Percentiles rank a stretch among this genome's conserved stretches.
These are phyloP conservation scores for Neotoxoptera formosana DNA, from an alignment of 1,140 invertebrate genomes.

Conservation along the genomic window DNA sequence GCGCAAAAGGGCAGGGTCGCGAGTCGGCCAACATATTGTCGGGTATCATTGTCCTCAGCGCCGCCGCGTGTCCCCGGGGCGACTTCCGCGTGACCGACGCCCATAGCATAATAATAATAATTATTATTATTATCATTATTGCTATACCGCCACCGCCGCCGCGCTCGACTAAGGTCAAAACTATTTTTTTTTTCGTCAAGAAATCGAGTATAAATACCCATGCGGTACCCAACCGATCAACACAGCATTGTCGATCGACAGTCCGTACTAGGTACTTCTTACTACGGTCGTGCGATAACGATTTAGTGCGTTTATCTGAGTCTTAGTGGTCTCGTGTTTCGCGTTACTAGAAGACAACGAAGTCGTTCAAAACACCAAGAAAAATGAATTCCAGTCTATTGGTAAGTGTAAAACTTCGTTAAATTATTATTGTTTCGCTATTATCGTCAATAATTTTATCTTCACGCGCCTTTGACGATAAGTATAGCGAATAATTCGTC, in stretches of 20 bases:
- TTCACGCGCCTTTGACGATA: no score
- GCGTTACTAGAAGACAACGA: slow-evolving; percentile 24
- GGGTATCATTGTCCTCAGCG: not conserved
- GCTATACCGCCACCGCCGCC: not conserved
- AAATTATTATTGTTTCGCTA: no score
- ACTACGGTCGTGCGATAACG: not conserved
- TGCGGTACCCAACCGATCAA: not conserved
- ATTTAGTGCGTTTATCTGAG: not conserved
- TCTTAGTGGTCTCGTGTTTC: slow-evolving; percentile 37
- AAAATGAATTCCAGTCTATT: slow-evolving; percentile 13
- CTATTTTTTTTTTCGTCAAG: not conserved
- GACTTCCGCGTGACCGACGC: slow-evolving; percentile 20
- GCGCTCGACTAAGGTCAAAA: slow-evolving; percentile 28
- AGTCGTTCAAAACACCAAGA: not conserved
- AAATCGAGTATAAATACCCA: slow-evolving; percentile 22
- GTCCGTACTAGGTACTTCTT: not conserved
- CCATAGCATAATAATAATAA: not conserved
- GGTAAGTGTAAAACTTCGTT: not conserved
- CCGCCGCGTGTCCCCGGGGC: not conserved
- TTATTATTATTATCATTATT: not conserved
- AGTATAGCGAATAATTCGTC: no score
- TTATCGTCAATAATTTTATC: no score
- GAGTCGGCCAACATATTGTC: not conserved
- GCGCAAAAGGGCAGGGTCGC: not conserved
- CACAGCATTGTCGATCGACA: slow-evolving; percentile 29